Conservation (phyloP, 1,140 invertebrate species). For the Drosophila aff. region DNA sequence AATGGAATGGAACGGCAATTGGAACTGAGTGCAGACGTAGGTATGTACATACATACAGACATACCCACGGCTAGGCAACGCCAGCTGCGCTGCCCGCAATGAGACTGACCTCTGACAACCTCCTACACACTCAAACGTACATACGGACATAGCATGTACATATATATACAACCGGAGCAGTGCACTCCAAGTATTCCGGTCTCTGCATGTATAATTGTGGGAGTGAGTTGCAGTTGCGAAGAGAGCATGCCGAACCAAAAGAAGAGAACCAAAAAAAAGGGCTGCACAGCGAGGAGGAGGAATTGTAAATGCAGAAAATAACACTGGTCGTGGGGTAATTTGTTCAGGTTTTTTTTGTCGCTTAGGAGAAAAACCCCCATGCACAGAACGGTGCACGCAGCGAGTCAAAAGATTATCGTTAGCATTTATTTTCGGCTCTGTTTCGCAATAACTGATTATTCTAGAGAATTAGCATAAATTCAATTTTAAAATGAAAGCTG, state of each 20-base stretch:
- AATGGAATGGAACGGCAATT: slow-evolving; percentile 68
- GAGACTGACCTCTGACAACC: slow-evolving; percentile 83
- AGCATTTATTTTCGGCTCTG: slow-evolving; percentile 39
- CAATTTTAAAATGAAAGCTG: slow-evolving; percentile 19
- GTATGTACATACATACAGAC: slow-evolving; percentile 20
- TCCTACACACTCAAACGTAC: slow-evolving; percentile 65
- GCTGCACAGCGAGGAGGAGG: slow-evolving; percentile 15
- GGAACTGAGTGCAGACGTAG: slow-evolving; percentile 60
- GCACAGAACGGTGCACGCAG: slow-evolving; percentile 30
- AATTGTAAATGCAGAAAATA: slow-evolving; percentile 37
- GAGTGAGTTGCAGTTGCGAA: slow-evolving; percentile 32
- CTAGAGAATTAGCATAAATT: slow-evolving; percentile 30
- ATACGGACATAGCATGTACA: slow-evolving; percentile 8
- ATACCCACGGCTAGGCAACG: slow-evolving; percentile 46
- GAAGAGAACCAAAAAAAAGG: slow-evolving; percentile 39
- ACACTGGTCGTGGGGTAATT: slow-evolving; percentile 34
- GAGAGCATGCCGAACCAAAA: slow-evolving; percentile 5
- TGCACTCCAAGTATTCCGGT: slow-evolving; percentile 69
- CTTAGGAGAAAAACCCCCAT: slow-evolving; percentile 25
- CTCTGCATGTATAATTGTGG: slow-evolving; percentile 33
- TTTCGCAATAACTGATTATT: slow-evolving; percentile 40
- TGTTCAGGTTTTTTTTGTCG: neutral
- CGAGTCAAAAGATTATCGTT: slow-evolving; percentile 43
- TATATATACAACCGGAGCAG: slow-evolving; percentile 61
- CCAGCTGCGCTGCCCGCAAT: slow-evolving; percentile 66